These are phyloP conservation scores for Pipa parva DNA, from an alignment of 2,113 vertebrate species.

Conservation along the genomic window DNA sequence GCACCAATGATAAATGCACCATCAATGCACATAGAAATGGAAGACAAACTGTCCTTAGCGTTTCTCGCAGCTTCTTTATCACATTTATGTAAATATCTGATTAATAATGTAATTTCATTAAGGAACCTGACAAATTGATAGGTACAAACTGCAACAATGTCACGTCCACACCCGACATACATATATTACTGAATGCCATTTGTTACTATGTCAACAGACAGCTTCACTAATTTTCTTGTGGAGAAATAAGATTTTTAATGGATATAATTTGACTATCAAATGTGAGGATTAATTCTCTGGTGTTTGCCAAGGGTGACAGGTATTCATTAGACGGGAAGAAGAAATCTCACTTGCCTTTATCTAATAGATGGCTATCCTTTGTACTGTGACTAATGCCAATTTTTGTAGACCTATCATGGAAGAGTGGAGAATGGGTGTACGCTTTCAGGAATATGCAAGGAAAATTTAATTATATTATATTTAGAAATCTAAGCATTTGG, in stretches of 20 bases:
- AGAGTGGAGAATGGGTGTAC: too few relatives aligned
- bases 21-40: too few relatives aligned
- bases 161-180: slow-evolving; percentile 18
- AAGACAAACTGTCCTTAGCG: too few relatives aligned
- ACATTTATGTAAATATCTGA: slow-evolving; percentile 39
- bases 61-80: slow-evolving; percentile 8
- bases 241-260: slow-evolving; percentile 32
- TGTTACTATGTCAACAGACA: slow-evolving; percentile 20
- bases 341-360: background rate
- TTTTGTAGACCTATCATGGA: background rate
- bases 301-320: slow-evolving; percentile 11
- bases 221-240: slow-evolving; percentile 25
- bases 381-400: slow-evolving; percentile 9
- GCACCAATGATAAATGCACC: too few relatives aligned
- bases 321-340: slow-evolving; percentile 1
- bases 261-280: slow-evolving; percentile 30
- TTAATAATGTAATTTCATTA: slow-evolving; percentile 35
- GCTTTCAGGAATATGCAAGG: too few relatives aligned
- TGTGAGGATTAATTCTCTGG: slow-evolving; percentile 15
- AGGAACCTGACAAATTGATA: slow-evolving; percentile 35
- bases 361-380: slow-evolving; percentile 6
- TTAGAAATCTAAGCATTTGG: too few relatives aligned
- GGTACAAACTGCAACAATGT: slow-evolving; percentile 22
- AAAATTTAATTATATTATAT: too few relatives aligned
- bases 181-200: slow-evolving; percentile 1